phyloP scores from a whole-genome alignment of 2,797 vertebrate species.

The Pseudochromis fuscus region DNA sequence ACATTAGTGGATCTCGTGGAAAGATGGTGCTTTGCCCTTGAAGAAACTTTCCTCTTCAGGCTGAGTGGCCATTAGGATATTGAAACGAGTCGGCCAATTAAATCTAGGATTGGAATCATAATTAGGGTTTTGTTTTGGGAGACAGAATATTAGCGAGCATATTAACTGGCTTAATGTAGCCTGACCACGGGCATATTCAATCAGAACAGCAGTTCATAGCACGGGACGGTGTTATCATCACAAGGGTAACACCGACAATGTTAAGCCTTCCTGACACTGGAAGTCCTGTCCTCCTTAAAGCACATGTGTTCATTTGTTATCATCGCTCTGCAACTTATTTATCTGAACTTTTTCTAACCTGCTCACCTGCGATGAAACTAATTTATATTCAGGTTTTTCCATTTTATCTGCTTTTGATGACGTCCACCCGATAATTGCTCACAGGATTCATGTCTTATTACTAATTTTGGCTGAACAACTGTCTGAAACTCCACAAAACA shows the following conservation, averaged over 20 bases:
- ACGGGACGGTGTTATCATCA: conserved; percentile 17
- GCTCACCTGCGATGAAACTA: neutral
- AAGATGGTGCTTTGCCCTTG: conserved; percentile 52
- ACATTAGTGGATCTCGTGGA: conserved; percentile 44
- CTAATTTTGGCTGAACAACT: too few species aligned
- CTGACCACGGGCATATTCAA: conserved; percentile 46
- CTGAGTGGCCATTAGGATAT: conserved; percentile 31
- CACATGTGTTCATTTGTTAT: neutral
- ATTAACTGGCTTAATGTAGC: conserved; percentile 64
- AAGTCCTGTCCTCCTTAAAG: too few species aligned
- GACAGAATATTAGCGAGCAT: conserved; percentile 38
- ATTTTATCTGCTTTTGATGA: too few species aligned
- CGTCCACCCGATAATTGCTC: too few species aligned
- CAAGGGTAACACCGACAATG: conserved; percentile 10
- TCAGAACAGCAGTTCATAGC: conserved; percentile 23
- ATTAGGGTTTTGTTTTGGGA: conserved; percentile 55
- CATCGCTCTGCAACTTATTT: neutral
- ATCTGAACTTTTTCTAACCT: neutral
- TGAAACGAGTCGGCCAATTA: conserved; percentile 42
- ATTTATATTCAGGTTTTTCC: too few species aligned
- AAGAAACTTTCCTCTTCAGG: conserved; percentile 27
- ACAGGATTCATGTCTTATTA: too few species aligned
- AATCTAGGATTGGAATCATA: conserved; percentile 49
- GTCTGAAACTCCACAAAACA: too few species aligned
- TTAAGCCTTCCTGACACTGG: conserved; percentile 4